Base-by-base conservation (phyloP, 2,113 vertebrate genomes). In the Eudorcas thomsonii region DNA sequence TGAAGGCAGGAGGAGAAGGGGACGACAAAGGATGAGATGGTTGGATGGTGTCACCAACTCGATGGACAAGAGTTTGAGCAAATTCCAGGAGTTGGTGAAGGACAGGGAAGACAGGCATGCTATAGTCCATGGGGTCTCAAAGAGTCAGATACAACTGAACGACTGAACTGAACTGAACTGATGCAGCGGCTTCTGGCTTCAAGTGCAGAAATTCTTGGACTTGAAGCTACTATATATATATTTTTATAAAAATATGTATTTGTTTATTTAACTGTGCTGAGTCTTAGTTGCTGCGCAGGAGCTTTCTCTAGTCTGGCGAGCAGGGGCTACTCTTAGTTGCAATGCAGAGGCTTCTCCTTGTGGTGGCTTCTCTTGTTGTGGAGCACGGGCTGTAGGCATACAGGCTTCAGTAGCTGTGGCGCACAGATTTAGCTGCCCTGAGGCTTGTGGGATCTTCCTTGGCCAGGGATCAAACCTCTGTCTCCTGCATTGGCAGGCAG, bases 41-140 rank as follows among this genome's bases (percentile, higher is more conserved):
- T 11, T 74, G 5, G 21, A 23, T 74, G 67, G 19, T 1, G 3
- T 39, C 67, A 74, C 36, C 10, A 0, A 13, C 10, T 23, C 0
- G 10, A 74, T 39, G 19, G 67, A 74, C 5, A 1, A 39, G 67
- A 74, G 67, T 74, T 6, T 74, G n/a, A 25, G 67, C 67, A 74
- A 39, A 11, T 39, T 74, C 67, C 36, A 74, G 67, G 36, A 74
- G 21, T 12, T 74, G 67, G 19, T 39, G 21, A 74, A 39, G n/a
- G 67, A 39, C 67, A 25, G 67, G 21, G 19, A 39, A 74, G 36
- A 74, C 19, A 71, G n/a, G 67, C n/a, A 39, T 23, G 19, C 67
- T 71, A 23, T 39, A 39, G 36, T 74, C 67, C 67, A 6, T 1
- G 19, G n/a, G 67, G 5, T 74, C 10, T 6, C 67, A 74, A 74